Evolutionary conservation across 1,140 invertebrate species (phyloP).

Genomic region (Drosophila eugracilis): DNA sequence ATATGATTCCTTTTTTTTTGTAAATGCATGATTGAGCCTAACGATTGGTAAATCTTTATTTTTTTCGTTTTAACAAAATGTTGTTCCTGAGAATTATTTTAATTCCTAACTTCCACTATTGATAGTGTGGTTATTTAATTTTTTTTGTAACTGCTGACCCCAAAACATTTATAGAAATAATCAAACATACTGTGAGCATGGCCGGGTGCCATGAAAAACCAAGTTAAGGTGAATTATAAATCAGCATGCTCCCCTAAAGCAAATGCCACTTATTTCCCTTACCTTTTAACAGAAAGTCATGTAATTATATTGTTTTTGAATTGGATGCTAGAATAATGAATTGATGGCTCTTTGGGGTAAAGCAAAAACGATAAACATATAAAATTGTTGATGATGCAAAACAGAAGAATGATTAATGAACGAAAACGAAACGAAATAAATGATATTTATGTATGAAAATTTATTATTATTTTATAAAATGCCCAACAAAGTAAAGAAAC

Average conservation of each 20-base stretch:
- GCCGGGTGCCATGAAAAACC: conserved; percentile 55
- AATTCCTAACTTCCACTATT: conserved; percentile 11
- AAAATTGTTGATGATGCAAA: conserved; percentile 23
- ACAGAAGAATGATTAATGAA: conserved; percentile 20
- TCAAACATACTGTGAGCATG: conserved; percentile 49
- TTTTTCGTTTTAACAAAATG: conserved; percentile 13
- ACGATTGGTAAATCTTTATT: conserved; percentile 8
- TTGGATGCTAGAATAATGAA: conserved; percentile 19
- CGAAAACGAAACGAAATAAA: conserved; percentile 40
- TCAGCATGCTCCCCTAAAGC: neutral
- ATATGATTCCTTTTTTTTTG: conserved; percentile 20
- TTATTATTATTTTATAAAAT: neutral
- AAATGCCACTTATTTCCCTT: conserved; percentile 14
- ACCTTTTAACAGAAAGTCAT: conserved; percentile 21
- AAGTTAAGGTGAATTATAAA: conserved; percentile 14
- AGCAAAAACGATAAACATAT: conserved; percentile 3
- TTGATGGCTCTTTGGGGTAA: conserved; percentile 1
- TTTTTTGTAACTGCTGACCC: conserved; percentile 26
- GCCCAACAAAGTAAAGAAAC: too few species aligned
- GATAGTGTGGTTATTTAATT: conserved; percentile 27
- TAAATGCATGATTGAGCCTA: conserved; percentile 25
- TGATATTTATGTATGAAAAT: conserved; percentile 39
- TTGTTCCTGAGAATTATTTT: conserved; percentile 22
- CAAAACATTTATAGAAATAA: conserved; percentile 5
- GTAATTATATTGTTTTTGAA: conserved; percentile 38